Conservation (phyloP, 2,797 vertebrate genomes). For the Pseudocheirus occidentalis region DNA sequence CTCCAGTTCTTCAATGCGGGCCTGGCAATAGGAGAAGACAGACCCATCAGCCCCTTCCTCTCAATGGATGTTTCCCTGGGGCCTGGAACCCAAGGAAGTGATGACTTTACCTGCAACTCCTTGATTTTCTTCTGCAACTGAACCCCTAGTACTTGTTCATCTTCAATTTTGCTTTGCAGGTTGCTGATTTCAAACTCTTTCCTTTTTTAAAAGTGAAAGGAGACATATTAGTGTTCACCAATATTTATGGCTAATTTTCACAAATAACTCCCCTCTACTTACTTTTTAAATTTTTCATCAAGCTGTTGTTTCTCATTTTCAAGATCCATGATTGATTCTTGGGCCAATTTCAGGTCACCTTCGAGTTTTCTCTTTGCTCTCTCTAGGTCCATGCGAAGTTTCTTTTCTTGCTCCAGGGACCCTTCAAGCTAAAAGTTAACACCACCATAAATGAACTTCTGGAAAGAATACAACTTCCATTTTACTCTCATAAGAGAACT, state of each 20-base stretch:
- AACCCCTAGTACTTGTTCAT: slow-evolving; percentile 85
- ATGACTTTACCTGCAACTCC: slow-evolving; percentile 86
- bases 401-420: slow-evolving; percentile 91
- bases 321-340: slow-evolving; percentile 89
- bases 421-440: slow-evolving; percentile 87
- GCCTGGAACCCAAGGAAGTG: neutral
- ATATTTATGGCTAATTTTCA: neutral
- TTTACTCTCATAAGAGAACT: neutral
- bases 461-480: slow-evolving; percentile 34
- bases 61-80: neutral
- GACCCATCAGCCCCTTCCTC: neutral
- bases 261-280: slow-evolving; percentile 28
- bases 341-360: slow-evolving; percentile 88
- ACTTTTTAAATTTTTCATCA: slow-evolving; percentile 86
- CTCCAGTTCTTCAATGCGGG: slow-evolving; percentile 82
- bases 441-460: neutral
- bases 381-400: slow-evolving; percentile 90
- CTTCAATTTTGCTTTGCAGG: slow-evolving; percentile 88
- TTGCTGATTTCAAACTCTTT: slow-evolving; percentile 91
- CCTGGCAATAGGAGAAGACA: slow-evolving; percentile 62
- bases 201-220: slow-evolving; percentile 75
- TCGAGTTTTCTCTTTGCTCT: slow-evolving; percentile 90
- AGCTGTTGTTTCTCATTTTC: slow-evolving; percentile 91
- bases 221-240: neutral
- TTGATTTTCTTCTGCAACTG: slow-evolving; percentile 88